phyloP scores from a whole-genome alignment of 2,797 vertebrate genomes.

The Microctenopoma lineatum region DNA sequence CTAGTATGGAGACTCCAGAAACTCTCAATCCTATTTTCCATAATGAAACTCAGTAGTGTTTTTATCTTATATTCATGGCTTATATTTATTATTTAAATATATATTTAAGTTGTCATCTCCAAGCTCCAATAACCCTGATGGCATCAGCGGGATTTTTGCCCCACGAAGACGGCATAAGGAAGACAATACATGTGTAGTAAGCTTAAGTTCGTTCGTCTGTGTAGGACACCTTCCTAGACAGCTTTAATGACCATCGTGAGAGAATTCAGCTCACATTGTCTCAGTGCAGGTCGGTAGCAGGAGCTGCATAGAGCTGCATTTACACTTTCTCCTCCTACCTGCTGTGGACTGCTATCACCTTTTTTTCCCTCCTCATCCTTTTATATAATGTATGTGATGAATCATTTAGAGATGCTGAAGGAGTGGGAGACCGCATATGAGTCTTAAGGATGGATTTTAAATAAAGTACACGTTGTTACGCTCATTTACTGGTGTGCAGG shows the following conservation, averaged over 20 bases:
- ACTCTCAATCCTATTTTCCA: conserved; percentile 4
- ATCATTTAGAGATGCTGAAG: conserved; percentile 61
- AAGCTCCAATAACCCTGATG: conserved; percentile 23
- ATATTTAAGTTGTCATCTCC: not conserved
- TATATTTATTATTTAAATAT: too few relatives aligned
- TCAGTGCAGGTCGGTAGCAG: conserved; percentile 31
- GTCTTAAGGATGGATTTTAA: conserved; percentile 58
- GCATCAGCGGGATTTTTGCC: conserved; percentile 13
- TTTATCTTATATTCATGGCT: not conserved
- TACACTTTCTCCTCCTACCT: conserved; percentile 64
- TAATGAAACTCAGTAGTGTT: not conserved
- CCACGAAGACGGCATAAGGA: not conserved
- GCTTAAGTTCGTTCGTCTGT: not conserved
- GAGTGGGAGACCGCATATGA: conserved; percentile 70
- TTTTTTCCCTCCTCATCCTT: conserved; percentile 45
- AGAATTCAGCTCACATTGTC: conserved; percentile 46
- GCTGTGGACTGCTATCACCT: conserved; percentile 56
- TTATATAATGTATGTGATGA: conserved; percentile 76
- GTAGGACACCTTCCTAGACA: conserved; percentile 13
- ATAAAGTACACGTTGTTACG: conserved; percentile 55
- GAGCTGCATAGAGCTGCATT: conserved; percentile 45
- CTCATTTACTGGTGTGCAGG: conserved; percentile 50
- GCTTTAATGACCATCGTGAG: conserved; percentile 19
- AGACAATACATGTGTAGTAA: not conserved
- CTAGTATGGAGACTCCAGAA: not conserved